A percentile compares a stretch with the other conserved stretches of the same genome.
phyloP scores from a whole-genome alignment of 2,113 vertebrate genomes.

The Platysteira castanea region DNA sequence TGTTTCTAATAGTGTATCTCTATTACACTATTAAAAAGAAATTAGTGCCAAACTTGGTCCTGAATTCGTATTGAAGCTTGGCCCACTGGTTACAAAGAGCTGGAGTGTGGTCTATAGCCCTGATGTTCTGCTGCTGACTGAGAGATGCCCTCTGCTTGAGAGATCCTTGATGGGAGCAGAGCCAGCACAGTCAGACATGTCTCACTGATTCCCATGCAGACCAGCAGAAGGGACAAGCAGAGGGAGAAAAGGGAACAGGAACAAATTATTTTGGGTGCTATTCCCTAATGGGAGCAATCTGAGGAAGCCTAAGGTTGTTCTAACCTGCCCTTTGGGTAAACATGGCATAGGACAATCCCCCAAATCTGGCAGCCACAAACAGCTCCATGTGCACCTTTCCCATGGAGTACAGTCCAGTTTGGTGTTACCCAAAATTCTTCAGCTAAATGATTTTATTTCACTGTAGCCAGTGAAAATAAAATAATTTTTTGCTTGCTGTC shows the following conservation, averaged over 20 bases:
- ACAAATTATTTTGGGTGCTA: neutral
- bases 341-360: neutral
- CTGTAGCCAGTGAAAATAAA: neutral
- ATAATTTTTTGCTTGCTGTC: neutral
- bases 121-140: neutral
- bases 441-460: neutral
- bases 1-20: neutral
- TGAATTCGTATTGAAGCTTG: neutral
- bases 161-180: neutral
- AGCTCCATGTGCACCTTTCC: neutral
- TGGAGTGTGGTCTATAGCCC: neutral
- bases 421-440: neutral
- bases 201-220: accelerated
- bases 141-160: neutral
- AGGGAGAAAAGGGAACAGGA: neutral
- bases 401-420: neutral
- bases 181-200: neutral
- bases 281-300: neutral
- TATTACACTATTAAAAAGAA: neutral
- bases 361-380: neutral
- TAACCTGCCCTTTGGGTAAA: neutral
- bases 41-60: neutral
- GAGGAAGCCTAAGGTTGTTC: neutral
- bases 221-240: neutral
- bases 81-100: neutral